phyloP scores from a whole-genome alignment of 1,140 invertebrate genomes.

The Lepidurus couesii region DNA sequence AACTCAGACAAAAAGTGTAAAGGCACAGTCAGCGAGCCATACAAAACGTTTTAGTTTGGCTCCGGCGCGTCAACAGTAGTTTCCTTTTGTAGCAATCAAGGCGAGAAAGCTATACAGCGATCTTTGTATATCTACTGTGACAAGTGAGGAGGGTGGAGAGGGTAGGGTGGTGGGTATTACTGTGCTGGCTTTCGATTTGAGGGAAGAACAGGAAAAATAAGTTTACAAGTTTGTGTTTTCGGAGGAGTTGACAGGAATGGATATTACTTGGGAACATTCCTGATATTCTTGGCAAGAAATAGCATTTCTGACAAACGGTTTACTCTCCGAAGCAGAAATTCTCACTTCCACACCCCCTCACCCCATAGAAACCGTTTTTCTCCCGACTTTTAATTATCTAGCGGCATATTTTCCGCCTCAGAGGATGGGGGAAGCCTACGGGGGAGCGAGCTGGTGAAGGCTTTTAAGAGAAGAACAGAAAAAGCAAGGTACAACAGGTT shows the following conservation, averaged over 20 bases:
- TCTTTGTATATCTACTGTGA: background rate
- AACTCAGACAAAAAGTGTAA: background rate
- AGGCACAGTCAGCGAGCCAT: background rate
- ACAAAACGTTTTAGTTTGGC: background rate
- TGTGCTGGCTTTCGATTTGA: background rate
- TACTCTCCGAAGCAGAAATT: background rate
- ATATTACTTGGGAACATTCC: conserved; percentile 4
- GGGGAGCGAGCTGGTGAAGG: background rate
- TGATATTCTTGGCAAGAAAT: background rate
- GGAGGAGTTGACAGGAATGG: background rate
- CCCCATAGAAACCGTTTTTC: background rate
- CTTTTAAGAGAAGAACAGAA: background rate
- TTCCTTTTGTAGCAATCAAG: background rate
- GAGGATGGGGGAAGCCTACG: background rate
- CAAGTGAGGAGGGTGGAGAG: background rate
- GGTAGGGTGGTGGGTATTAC: background rate
- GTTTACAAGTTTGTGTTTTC: background rate
- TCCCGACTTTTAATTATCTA: background rate
- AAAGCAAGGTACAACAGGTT: background rate
- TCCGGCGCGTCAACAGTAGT: background rate
- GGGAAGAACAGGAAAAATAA: background rate
- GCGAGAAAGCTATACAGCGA: background rate
- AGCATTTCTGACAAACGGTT: background rate
- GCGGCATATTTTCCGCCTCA: background rate
- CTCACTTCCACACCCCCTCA: background rate